Percentiles rank a stretch among this genome's conserved stretches.
Conservation (phyloP, 2,113 vertebrate genomes). For the Machaerirhynchus nigripectus region DNA sequence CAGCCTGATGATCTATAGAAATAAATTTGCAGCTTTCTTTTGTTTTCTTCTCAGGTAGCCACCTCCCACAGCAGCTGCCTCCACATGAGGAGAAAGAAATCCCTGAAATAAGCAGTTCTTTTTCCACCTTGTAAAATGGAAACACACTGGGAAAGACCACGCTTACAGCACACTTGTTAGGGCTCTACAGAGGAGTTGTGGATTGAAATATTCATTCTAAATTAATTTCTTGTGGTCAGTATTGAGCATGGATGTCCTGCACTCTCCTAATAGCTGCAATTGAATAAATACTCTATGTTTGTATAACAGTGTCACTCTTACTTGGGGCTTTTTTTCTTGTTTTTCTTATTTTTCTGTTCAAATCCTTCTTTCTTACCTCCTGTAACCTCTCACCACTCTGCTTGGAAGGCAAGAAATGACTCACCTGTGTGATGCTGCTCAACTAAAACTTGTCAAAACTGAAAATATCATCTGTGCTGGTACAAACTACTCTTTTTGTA, state of each 20-base stretch:
- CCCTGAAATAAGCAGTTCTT: not conserved
- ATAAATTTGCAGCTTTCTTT: not conserved
- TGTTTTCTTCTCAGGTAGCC: not conserved
- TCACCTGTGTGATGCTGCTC: no score
- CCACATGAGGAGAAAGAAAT: not conserved
- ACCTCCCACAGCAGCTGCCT: not conserved
- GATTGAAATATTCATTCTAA: not conserved
- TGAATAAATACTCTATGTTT: not conserved
- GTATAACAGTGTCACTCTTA: not conserved
- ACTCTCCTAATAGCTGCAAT: not conserved
- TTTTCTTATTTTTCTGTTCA: not conserved
- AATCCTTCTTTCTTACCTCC: not conserved
- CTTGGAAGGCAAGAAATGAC: not conserved
- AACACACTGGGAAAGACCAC: not conserved
- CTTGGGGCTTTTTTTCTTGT: rapidly evolving
- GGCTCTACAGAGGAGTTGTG: rapidly evolving
- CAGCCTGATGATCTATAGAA: not conserved
- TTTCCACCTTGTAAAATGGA: not conserved
- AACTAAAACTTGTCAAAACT: not conserved
- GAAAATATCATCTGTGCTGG: not conserved
- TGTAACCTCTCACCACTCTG: not conserved
- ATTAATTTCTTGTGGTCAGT: not conserved
- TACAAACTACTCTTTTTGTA: not conserved
- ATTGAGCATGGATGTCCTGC: not conserved
- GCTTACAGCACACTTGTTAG: not conserved